Evolutionary conservation across 2,797 vertebrate species (phyloP).

Genomic region (Pangasius sanitwongsei): DNA sequence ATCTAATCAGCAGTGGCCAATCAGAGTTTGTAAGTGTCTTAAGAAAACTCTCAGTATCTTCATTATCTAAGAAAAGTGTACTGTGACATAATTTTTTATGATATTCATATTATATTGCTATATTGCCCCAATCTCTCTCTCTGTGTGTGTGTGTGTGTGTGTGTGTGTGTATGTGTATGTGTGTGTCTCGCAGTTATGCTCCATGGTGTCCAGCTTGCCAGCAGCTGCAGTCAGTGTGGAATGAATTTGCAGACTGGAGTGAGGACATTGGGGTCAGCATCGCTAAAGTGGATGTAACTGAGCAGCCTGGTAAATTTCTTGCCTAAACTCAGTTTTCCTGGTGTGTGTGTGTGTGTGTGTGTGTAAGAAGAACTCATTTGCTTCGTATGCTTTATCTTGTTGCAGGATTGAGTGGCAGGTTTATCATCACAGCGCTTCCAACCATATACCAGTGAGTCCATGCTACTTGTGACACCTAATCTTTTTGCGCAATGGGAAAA

Average conservation of each 20-base stretch:
- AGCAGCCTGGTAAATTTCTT: constrained; percentile 86
- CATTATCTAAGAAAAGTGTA: background rate
- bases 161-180: background rate
- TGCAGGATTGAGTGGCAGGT: constrained; percentile 91
- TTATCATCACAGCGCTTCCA: constrained; percentile 95
- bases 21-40: background rate
- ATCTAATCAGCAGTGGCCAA: background rate
- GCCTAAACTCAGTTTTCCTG: background rate
- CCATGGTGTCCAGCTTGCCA: constrained; percentile 97
- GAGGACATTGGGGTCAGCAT: constrained; percentile 92
- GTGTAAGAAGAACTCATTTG: background rate
- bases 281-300: constrained; percentile 95
- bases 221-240: constrained; percentile 91
- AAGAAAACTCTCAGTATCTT: background rate
- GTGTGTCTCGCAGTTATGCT: constrained; percentile 80
- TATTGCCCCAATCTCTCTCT: background rate
- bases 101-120: background rate
- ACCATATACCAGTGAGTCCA: constrained; percentile 95
- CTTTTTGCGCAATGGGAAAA: background rate
- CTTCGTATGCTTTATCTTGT: constrained; percentile 25
- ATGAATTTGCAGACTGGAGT: constrained; percentile 91
- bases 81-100: background rate
- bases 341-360: background rate
- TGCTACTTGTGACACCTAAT: background rate
- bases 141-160: background rate